Percentiles rank a stretch among this genome's conserved stretches.
phyloP scores from a whole-genome alignment of 2,113 vertebrate genomes.

The Salvelinus fontinalis region DNA sequence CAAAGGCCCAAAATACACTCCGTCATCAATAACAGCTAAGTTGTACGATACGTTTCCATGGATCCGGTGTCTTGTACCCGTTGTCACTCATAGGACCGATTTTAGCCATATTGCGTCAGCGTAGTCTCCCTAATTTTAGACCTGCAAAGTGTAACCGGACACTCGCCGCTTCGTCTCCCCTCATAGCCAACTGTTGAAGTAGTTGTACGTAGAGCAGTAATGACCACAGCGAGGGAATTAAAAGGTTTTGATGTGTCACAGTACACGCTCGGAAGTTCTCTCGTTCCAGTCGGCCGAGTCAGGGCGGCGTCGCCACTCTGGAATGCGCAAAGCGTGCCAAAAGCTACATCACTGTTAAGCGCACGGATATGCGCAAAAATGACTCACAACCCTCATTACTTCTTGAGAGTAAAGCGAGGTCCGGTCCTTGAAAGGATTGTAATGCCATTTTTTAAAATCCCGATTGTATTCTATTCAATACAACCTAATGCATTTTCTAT shows the following conservation, averaged over 20 bases:
- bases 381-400: neutral
- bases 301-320: slow-evolving; percentile 18
- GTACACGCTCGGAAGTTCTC: slow-evolving; percentile 19
- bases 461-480: too few species aligned
- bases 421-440: too few species aligned
- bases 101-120: slow-evolving; percentile 68
- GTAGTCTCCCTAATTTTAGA: slow-evolving; percentile 73
- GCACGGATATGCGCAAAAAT: neutral
- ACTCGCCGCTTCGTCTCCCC: slow-evolving; percentile 17
- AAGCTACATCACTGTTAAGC: slow-evolving; percentile 2
- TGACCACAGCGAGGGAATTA: slow-evolving; percentile 25
- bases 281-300: slow-evolving; percentile 21
- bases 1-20: slow-evolving; percentile 77
- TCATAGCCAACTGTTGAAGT: neutral
- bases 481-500: too few species aligned
- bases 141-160: slow-evolving; percentile 56
- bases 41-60: slow-evolving; percentile 63
- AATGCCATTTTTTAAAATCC: too few species aligned
- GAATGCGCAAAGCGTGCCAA: slow-evolving; percentile 34
- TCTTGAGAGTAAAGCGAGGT: too few species aligned
- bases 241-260: slow-evolving; percentile 41
- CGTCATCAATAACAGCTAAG: slow-evolving; percentile 71
- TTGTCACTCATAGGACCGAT: slow-evolving; percentile 45
- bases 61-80: slow-evolving; percentile 42
- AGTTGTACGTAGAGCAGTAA: neutral